These are phyloP conservation scores for Epistrophella euchroma DNA, from an alignment of 2,888 invertebrate genomes.

Conservation along the genomic window DNA sequence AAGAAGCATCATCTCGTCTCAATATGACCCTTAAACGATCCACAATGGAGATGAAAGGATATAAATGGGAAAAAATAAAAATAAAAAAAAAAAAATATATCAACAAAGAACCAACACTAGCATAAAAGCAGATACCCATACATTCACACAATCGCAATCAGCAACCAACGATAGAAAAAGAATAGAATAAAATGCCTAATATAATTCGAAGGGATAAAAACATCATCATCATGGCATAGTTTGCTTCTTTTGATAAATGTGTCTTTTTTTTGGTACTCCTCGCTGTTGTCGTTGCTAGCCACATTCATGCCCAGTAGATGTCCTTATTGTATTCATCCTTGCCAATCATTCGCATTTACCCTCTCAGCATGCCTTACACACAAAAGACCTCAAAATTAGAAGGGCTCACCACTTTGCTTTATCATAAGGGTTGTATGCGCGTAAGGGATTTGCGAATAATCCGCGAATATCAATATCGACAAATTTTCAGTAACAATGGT, in stretches of 20 bases:
- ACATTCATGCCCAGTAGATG: constrained; percentile 29
- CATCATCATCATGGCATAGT: constrained; percentile 69
- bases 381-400: constrained; percentile 70
- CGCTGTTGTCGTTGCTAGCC: constrained; percentile 20
- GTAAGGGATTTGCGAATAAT: constrained; percentile 70
- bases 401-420: constrained; percentile 37
- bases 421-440: constrained; percentile 49
- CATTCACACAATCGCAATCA: constrained; percentile 1
- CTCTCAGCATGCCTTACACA: constrained; percentile 40
- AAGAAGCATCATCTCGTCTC: constrained; percentile 46
- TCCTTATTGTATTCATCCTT: constrained; percentile 47
- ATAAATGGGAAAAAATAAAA: constrained; percentile 31
- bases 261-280: constrained; percentile 52
- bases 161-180: constrained; percentile 1
- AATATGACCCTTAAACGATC: constrained; percentile 76
- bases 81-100: constrained; percentile 35
- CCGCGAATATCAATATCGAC: constrained; percentile 76
- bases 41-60: constrained; percentile 69
- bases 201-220: constrained; percentile 74
- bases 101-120: constrained; percentile 56
- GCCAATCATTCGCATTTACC: constrained; percentile 65
- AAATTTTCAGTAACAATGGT: constrained; percentile 57
- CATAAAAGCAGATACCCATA: constrained; percentile 25
- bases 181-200: constrained; percentile 59
- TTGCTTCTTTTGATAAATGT: constrained; percentile 72